Conservation (phyloP, 1,140 invertebrate species). For the Bombus difficillimus region DNA sequence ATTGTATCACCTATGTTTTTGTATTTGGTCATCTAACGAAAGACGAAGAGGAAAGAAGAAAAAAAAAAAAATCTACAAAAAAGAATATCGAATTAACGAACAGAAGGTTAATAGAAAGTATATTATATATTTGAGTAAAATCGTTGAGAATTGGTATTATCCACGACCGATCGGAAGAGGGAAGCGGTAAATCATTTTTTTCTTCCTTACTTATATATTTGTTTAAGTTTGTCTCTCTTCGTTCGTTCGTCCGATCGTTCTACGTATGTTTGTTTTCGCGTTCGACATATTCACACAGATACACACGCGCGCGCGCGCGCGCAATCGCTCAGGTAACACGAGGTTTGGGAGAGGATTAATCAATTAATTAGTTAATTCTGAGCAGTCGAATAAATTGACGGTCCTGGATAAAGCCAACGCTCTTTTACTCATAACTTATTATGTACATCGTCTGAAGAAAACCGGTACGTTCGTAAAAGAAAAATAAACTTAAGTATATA, state of each 20-base stretch:
- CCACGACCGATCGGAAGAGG: slow-evolving; percentile 61
- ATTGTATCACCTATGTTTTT: slow-evolving; percentile 81
- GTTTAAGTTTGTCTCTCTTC: background rate
- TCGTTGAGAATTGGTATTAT: slow-evolving; percentile 78
- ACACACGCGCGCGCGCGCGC: background rate
- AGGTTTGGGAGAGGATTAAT: background rate
- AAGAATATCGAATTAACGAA: slow-evolving; percentile 78
- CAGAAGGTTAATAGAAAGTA: slow-evolving; percentile 79
- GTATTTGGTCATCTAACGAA: slow-evolving; percentile 80
- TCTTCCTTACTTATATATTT: background rate
- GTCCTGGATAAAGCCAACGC: slow-evolving; percentile 80
- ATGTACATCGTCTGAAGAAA: slow-evolving; percentile 79
- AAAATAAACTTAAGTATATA: slow-evolving; percentile 81
- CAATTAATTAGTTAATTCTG: background rate
- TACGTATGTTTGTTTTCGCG: background rate
- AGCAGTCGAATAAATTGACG: slow-evolving; percentile 8
- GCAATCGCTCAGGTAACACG: slow-evolving; percentile 14
- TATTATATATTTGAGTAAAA: slow-evolving; percentile 82
- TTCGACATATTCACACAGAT: background rate
- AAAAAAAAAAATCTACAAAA: slow-evolving; percentile 39
- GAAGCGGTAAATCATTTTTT: background rate
- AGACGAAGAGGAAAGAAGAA: slow-evolving; percentile 9
- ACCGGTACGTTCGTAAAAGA: slow-evolving; percentile 80
- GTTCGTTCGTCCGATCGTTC: background rate
- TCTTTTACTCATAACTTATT: slow-evolving; percentile 82